Evolutionary conservation across 2,113 vertebrate genomes (phyloP).

Genomic region (Platichthys stellatus): DNA sequence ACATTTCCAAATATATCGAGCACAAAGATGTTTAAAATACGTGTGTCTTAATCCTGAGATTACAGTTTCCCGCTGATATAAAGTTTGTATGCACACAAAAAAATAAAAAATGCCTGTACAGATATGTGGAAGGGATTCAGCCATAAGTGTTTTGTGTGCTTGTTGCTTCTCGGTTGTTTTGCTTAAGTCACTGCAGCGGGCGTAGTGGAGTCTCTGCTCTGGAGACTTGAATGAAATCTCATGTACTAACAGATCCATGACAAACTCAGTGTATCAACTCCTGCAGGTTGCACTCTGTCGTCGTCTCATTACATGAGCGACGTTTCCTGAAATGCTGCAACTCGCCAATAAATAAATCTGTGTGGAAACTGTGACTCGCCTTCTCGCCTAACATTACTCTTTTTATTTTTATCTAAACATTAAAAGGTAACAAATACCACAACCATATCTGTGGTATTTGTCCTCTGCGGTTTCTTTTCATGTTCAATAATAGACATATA

Average conservation of each 20-base stretch:
- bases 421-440: no score
- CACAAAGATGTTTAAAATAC: background rate
- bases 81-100: conserved; percentile 16
- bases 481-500: no score
- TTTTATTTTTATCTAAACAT: no score
- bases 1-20: conserved; percentile 18
- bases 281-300: background rate
- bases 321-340: background rate
- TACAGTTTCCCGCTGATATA: background rate
- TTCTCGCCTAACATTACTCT: no score
- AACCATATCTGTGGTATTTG: no score
- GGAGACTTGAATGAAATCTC: background rate
- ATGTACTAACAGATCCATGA: conserved; percentile 22
- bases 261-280: conserved; percentile 16
- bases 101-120: conserved; percentile 16
- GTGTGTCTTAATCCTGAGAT: background rate
- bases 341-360: conserved; percentile 54
- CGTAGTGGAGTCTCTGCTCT: background rate
- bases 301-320: background rate
- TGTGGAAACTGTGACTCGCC: conserved; percentile 39
- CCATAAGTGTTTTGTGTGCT: conserved; percentile 23
- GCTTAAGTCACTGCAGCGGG: background rate
- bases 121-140: conserved; percentile 37
- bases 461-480: no score
- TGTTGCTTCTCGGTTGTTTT: conserved; percentile 40